Evolutionary conservation across 2,113 vertebrate species (phyloP), one percentile per base, ranked within the genome.

Genomic region (Cynopterus brachyotis): DNA sequence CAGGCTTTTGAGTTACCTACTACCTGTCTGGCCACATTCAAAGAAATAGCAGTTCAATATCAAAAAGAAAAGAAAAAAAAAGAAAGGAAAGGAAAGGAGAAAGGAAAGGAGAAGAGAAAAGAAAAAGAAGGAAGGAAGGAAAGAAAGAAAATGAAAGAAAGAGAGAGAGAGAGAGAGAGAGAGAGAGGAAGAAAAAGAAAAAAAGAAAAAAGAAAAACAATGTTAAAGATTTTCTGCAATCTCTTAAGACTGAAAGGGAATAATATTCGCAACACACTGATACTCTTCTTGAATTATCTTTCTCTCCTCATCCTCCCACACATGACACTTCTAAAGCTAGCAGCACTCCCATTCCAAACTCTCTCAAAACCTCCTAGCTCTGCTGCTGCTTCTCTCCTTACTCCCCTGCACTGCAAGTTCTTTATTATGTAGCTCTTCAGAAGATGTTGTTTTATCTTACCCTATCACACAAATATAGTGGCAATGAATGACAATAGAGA

Each of bases 251-350:
- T 40, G 72, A 85, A 88, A 64, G 83, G 30, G 83, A 87, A 89
- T 87, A 62, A 86, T 70, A 84, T 88, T 91, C 84, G 85, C 55
- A 35, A 67, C 40, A 64, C 35, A 83, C n/a, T 32, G 93, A 15
- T 79, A 62, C 96, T 95, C 95, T 85, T 80, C 93, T 86, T 91
- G 67, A 86, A 93, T 95, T 89, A 87, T 96, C 94, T 90, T 92
- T 73, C 59, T 96, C 75, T 90, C 90, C 76, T 79, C 66, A 50
- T 50, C 97, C 88, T 92, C 95, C 97, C 84, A 96, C 94, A n/a
- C 91, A 82, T 67, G 87, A 78, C 76, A 94, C 94, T 90, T 84
- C 73, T 62, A 53, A 94, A 95, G 73, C 84, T 88, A 93, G 70
- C 78, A 73, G 62, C 42, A 50, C 70, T 60, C 73, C 85, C 45